Conservation (phyloP, 2,113 vertebrate genomes). For the Himantopus leucocephalus region DNA sequence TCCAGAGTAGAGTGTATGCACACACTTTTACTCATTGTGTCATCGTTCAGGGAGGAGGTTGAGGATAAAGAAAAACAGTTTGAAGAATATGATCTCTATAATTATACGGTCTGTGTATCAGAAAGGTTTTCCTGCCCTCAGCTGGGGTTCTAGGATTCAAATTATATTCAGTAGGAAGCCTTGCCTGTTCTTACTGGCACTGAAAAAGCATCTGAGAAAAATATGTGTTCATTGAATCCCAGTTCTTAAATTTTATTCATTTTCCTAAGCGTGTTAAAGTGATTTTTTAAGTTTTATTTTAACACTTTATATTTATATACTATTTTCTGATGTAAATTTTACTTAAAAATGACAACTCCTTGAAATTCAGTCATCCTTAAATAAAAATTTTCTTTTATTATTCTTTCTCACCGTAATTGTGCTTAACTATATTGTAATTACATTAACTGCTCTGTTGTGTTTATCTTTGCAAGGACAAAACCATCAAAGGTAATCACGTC, state of each 20-base stretch:
- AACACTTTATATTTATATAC: neutral
- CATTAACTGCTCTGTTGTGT: neutral
- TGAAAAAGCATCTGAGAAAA: constrained; percentile 13
- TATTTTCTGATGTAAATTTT: neutral
- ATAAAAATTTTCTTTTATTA: neutral
- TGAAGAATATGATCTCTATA: neutral
- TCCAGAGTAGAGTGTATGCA: neutral
- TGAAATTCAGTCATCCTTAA: neutral
- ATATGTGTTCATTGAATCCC: neutral
- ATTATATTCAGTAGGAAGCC: constrained; percentile 13
- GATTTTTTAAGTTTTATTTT: neutral
- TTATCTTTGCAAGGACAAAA: constrained; percentile 8
- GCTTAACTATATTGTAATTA: neutral
- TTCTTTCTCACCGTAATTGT: neutral
- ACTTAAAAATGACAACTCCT: neutral
- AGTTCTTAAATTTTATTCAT: constrained; percentile 2
- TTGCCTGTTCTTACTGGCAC: constrained; percentile 8
- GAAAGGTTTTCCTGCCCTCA: neutral
- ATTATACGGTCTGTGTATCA: neutral
- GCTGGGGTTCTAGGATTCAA: neutral
- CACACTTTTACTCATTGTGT: neutral
- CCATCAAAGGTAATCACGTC: neutral
- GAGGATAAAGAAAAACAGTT: neutral
- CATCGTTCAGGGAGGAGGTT: neutral
- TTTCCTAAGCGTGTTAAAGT: constrained; percentile 2